Evolutionary conservation across 2,797 vertebrate genomes (phyloP).

Genomic region (Dryobates pubescens): DNA sequence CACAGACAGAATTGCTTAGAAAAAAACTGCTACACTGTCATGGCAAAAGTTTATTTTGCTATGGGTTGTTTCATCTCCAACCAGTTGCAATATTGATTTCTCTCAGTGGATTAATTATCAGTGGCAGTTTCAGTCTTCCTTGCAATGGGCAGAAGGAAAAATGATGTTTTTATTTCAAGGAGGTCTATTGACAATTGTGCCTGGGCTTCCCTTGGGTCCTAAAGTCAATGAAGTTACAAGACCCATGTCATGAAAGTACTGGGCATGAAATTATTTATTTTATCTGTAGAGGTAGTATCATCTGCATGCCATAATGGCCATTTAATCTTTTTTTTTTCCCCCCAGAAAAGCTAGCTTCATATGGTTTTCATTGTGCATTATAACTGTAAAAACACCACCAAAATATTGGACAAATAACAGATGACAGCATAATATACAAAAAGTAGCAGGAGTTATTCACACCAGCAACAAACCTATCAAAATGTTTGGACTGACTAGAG

Average conservation of each 20-base stretch:
- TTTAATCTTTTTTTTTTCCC: not conserved
- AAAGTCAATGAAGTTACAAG: constrained; percentile 66
- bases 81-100: constrained; percentile 80
- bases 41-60: constrained; percentile 76
- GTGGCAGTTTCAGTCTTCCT: constrained; percentile 76
- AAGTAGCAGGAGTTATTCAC: not conserved
- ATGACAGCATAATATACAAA: not conserved
- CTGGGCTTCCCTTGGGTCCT: constrained; percentile 65
- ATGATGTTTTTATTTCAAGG: constrained; percentile 81
- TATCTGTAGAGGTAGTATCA: constrained; percentile 27
- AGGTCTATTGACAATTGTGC: constrained; percentile 73
- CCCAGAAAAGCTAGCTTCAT: not conserved
- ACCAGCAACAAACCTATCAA: not conserved
- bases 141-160: constrained; percentile 76
- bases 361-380: not conserved
- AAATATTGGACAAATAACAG: not conserved
- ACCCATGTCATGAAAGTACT: constrained; percentile 49
- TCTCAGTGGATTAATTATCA: constrained; percentile 80
- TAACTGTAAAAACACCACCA: not conserved
- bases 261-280: constrained; percentile 69
- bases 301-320: constrained; percentile 5
- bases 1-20: constrained; percentile 14
- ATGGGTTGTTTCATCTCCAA: constrained; percentile 76
- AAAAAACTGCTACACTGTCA: constrained; percentile 45
- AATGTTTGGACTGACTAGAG: not conserved